These are phyloP conservation scores for Mastomys coucha DNA, from an alignment of 2,113 vertebrate genomes.

Conservation along the genomic window DNA sequence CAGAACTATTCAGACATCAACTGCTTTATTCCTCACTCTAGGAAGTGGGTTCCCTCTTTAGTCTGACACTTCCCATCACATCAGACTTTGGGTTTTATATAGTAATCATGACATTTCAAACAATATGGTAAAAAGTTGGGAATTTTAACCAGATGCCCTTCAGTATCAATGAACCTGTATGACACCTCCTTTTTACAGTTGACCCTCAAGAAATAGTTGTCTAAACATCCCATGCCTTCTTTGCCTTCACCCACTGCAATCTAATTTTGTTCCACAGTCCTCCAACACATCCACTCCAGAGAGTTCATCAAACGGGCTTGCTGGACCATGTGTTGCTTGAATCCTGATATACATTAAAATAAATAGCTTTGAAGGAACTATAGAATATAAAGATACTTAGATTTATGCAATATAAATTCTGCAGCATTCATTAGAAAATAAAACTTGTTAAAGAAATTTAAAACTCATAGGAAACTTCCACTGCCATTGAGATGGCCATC, in stretches of 20 bases:
- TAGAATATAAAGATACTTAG: background rate
- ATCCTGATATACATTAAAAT: background rate
- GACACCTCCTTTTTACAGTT: background rate
- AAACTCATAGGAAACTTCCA: background rate
- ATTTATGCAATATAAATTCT: background rate
- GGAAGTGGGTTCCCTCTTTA: background rate
- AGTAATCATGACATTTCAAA: background rate
- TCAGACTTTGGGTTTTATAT: background rate
- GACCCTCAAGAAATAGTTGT: background rate
- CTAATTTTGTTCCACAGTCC: background rate
- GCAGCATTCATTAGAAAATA: background rate
- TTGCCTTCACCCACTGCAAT: too few species aligned
- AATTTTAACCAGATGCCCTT: background rate
- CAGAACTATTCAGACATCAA: background rate
- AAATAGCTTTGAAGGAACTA: background rate
- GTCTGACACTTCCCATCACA: background rate
- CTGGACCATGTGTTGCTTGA: background rate
- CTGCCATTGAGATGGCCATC: background rate
- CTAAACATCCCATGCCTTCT: background rate
- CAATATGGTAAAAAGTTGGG: background rate
- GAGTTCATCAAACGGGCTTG: background rate
- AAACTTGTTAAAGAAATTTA: background rate
- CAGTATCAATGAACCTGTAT: background rate
- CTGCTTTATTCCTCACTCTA: background rate
- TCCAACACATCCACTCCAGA: background rate